Base-by-base conservation (phyloP, 2,113 vertebrate species). In the Microcebus lehilahytsara region DNA sequence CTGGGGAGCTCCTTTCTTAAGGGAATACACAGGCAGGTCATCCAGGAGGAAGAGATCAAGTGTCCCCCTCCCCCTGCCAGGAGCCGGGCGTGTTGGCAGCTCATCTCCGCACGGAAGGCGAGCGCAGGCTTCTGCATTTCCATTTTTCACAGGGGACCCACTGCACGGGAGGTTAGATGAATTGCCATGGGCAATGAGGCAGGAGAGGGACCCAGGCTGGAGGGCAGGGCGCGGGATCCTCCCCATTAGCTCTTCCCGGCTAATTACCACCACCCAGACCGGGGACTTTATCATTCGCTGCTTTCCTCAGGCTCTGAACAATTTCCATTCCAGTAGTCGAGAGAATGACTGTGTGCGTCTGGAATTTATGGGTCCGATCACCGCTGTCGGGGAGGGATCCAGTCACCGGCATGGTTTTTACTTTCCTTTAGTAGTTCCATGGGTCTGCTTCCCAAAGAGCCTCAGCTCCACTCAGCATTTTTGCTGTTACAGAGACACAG, bases 341-440 rank as follows among this genome's bases (percentile, higher is more conserved):
- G 51, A 69, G 77, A 81, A 40, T 66, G 67, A 37, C 53, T 17
- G 3, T 12, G 75, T 13, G 25, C 34, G 69, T 51, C 62, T 74
- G 46, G n/a, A 79, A 40, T 56, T 42, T 49, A 53, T 37, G 62
- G 25, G 27, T 67, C 1, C 11, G 42, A 60, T 85, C 30, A 6
- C 22, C 0, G 2, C 58, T 87, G 8, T 32, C 22, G 0, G 22
- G 22, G 51, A 64, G 17, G 46, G 14, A 53, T 37, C 23, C 2
- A 4, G 85, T n/a, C 25, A 27, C 14, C 2, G 22, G 17, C 20
- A 10, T 0, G 3, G 12, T 6, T 37, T 25, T 81, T 5, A 34
- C 30, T 67, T 66, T 49, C 34, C 71, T 37, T 66, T 27, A 51
- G 58, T 53, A 2, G 5, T 37, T 42, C 16, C 49, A 4, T 22